These are phyloP conservation scores for Caenorhabditis sinica DNA, from an alignment of 2,888 invertebrate species.

Conservation along the genomic window DNA sequence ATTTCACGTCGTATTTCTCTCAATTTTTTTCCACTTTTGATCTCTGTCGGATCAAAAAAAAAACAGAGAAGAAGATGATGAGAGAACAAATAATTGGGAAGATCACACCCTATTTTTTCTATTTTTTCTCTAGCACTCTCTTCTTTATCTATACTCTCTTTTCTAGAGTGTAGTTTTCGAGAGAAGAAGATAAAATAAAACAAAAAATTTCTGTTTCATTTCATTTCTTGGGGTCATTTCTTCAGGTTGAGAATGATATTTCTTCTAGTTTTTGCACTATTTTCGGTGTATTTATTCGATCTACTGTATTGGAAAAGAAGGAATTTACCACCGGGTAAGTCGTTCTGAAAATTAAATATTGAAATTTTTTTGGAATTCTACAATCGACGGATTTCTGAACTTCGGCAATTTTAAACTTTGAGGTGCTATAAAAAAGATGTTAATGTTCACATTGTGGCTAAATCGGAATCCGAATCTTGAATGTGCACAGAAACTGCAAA, in stretches of 20 bases:
- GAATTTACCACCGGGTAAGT: constrained; percentile 50
- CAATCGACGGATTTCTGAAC: too few relatives aligned
- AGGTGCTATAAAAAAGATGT: too few relatives aligned
- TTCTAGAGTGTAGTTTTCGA: not conserved
- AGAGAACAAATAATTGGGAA: too few relatives aligned
- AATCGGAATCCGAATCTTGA: too few relatives aligned
- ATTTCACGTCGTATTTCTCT: too few relatives aligned
- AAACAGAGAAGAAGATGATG: not conserved
- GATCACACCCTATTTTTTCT: not conserved
- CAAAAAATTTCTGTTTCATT: not conserved
- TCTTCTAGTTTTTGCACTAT: too few relatives aligned
- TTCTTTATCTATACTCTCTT: not conserved
- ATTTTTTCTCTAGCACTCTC: not conserved
- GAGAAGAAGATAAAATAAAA: too few relatives aligned
- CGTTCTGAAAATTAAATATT: not conserved
- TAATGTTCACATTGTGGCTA: too few relatives aligned
- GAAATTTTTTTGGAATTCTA: too few relatives aligned
- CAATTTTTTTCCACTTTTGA: not conserved
- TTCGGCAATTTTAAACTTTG: too few relatives aligned
- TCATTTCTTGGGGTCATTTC: not conserved
- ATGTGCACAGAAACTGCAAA: too few relatives aligned
- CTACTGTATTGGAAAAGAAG: constrained; percentile 51
- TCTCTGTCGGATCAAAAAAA: not conserved
- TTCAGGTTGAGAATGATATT: not conserved
- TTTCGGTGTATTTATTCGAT: constrained; percentile 32